phyloP scores from a whole-genome alignment of 1,140 invertebrate genomes.

The Heliconius nattereri region DNA sequence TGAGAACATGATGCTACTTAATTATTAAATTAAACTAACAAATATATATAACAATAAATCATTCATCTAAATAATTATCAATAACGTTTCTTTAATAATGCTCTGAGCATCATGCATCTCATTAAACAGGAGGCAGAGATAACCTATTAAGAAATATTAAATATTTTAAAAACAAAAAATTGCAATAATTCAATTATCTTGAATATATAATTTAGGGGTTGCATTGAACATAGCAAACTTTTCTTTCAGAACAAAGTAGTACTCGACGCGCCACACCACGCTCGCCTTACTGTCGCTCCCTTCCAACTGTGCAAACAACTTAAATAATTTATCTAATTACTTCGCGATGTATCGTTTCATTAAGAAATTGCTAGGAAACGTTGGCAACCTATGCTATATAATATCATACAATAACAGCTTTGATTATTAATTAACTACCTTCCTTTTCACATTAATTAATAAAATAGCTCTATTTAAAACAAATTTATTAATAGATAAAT shows the following conservation, averaged over 20 bases:
- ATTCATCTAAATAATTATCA: too few relatives aligned
- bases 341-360: constrained; percentile 46
- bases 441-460: not conserved
- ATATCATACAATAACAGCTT: not conserved
- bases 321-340: constrained; percentile 53
- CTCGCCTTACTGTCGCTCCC: constrained; percentile 36
- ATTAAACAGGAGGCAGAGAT: not conserved
- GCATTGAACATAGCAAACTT: constrained; percentile 27
- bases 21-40: not conserved
- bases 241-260: constrained; percentile 46
- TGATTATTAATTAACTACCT: not conserved
- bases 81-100: not conserved
- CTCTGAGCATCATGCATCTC: not conserved
- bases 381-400: constrained; percentile 20
- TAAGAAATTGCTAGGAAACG: constrained; percentile 43
- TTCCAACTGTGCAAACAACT: constrained; percentile 48
- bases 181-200: not conserved
- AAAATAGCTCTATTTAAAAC: not conserved
- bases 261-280: constrained; percentile 40
- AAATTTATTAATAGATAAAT: not conserved
- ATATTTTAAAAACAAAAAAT: not conserved
- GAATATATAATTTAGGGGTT: not conserved
- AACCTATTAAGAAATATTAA: not conserved
- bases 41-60: too few relatives aligned
- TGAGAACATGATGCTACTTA: not conserved